Evolutionary conservation across 1,140 invertebrate species (phyloP).

Genomic region (Drosophila nigromelanica): DNA sequence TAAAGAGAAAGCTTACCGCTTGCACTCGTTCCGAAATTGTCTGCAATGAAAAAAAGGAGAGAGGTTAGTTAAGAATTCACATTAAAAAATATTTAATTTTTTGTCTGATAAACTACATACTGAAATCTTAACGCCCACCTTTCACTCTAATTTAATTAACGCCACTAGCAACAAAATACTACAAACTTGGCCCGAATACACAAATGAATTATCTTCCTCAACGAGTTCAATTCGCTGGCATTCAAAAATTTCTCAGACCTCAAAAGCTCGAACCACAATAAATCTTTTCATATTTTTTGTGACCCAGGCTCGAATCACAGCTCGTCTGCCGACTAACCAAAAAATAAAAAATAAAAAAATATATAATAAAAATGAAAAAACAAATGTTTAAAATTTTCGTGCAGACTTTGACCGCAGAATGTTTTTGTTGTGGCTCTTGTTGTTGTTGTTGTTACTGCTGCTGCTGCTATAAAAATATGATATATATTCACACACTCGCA

Average conservation of each 20-base stretch:
- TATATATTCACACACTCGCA: slow-evolving; percentile 76
- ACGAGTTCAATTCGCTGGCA: slow-evolving; percentile 35
- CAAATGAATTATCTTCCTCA: slow-evolving; percentile 41
- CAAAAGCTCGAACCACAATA: slow-evolving; percentile 46
- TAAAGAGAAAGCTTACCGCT: slow-evolving; percentile 73
- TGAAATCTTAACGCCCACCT: slow-evolving; percentile 18
- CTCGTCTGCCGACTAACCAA: slow-evolving; percentile 28
- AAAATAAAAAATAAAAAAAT: slow-evolving; percentile 23
- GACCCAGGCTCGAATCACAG: slow-evolving; percentile 20
- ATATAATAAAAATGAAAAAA: slow-evolving; percentile 15
- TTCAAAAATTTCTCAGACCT: slow-evolving; percentile 55
- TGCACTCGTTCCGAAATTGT: slow-evolving; percentile 84
- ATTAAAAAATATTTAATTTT: neutral
- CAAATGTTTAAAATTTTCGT: slow-evolving; percentile 66
- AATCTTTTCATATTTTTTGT: slow-evolving; percentile 60
- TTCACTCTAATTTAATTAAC: slow-evolving; percentile 51
- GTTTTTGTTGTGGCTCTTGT: slow-evolving; percentile 21
- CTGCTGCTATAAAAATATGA: slow-evolving; percentile 73
- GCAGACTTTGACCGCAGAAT: slow-evolving; percentile 73
- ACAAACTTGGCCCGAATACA: slow-evolving; percentile 14
- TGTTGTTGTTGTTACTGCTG: slow-evolving; percentile 32
- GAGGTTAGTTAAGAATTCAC: slow-evolving; percentile 48
- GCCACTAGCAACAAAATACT: slow-evolving; percentile 29
- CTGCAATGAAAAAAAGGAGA: slow-evolving; percentile 57
- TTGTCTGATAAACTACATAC: neutral